Conservation (phyloP, 2,113 vertebrate genomes). For the Xiphophorus couchianus region DNA sequence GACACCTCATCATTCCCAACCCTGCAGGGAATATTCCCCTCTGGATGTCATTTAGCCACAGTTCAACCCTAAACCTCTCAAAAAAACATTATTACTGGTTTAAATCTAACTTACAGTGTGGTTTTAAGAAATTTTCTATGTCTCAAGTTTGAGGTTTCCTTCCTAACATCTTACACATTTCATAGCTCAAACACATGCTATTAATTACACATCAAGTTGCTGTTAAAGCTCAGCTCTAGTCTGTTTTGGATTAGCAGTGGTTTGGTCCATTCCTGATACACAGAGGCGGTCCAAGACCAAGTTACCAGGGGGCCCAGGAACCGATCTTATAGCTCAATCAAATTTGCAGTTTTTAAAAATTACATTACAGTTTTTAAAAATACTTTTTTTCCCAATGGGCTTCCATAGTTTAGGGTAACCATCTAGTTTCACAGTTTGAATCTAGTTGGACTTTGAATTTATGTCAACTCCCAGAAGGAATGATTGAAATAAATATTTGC, state of each 20-base stretch:
- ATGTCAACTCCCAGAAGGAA: too few species aligned
- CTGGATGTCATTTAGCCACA: conserved; percentile 24
- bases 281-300: too few species aligned
- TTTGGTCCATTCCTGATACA: not conserved
- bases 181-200: not conserved
- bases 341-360: too few species aligned
- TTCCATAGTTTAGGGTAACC: too few species aligned
- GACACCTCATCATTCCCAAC: conserved; percentile 40
- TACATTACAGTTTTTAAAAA: too few species aligned
- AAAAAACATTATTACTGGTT: not conserved
- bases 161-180: not conserved
- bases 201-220: not conserved
- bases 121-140: not conserved
- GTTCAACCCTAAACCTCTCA: too few species aligned
- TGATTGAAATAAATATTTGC: too few species aligned
- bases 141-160: not conserved
- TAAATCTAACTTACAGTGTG: not conserved
- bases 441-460: too few species aligned
- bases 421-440: too few species aligned
- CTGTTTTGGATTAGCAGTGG: not conserved
- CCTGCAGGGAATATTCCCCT: conserved; percentile 38
- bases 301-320: too few species aligned
- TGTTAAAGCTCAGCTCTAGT: conserved; percentile 5
- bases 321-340: too few species aligned
- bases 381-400: too few species aligned